These are phyloP conservation scores for Montipora capricornis DNA, from an alignment of 64 coral and sea anemone genomes.

Conservation along the genomic window DNA sequence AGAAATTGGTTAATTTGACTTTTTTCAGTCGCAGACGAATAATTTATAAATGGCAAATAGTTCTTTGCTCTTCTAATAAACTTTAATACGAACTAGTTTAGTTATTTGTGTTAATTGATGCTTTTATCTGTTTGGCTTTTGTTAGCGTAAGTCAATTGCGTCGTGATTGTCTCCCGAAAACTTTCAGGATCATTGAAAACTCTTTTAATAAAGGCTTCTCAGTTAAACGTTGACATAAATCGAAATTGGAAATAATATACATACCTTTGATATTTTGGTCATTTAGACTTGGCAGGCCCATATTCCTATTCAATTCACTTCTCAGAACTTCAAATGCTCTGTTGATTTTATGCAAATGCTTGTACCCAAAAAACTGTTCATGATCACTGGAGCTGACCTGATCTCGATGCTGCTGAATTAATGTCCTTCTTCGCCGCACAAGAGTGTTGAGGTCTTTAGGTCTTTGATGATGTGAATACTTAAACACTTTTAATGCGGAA, in stretches of 20 bases:
- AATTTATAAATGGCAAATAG: not conserved
- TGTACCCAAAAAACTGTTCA: slow-evolving; percentile 29
- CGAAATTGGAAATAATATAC: not conserved
- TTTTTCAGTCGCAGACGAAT: not conserved
- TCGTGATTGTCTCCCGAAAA: not conserved
- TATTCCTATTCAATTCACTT: slow-evolving; percentile 25
- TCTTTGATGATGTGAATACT: slow-evolving; percentile 52
- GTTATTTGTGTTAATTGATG: not conserved
- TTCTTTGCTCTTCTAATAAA: not conserved
- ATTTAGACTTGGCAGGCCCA: not conserved
- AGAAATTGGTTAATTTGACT: not conserved
- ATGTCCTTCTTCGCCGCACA: slow-evolving; percentile 49
- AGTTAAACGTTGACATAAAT: too few relatives aligned
- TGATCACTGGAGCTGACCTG: not conserved
- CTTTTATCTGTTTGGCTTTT: not conserved
- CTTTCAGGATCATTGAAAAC: slow-evolving; percentile 8
- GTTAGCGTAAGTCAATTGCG: not conserved
- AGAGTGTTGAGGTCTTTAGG: slow-evolving; percentile 41
- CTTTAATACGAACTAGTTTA: not conserved
- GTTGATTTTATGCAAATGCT: slow-evolving; percentile 71
- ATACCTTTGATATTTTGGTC: slow-evolving; percentile 18
- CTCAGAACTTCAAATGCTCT: slow-evolving; percentile 67
- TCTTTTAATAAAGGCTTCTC: not conserved
- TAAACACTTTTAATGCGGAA: slow-evolving; percentile 55
- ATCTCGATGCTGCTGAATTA: slow-evolving; percentile 57